Conservation (phyloP, 1,140 invertebrate species). For the Heliconius himera region DNA sequence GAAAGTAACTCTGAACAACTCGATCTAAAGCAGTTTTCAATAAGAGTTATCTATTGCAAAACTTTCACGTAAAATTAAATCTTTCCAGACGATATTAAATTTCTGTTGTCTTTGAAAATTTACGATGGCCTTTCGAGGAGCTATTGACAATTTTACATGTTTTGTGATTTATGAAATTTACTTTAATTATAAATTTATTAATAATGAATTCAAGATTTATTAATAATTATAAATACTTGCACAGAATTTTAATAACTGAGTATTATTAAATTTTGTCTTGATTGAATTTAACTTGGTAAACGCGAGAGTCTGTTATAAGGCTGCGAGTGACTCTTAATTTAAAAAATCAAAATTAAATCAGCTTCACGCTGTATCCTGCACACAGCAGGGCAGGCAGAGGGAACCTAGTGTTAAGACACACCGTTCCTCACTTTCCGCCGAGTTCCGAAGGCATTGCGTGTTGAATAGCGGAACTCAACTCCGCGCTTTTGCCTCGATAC, state of each 20-base stretch:
- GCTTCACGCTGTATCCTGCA: no score
- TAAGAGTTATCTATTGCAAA: slow-evolving; percentile 59
- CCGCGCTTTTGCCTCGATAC: no score
- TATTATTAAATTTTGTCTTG: not conserved
- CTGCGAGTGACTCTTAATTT: no score
- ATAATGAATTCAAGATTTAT: not conserved
- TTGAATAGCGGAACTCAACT: no score
- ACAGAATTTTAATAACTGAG: not conserved
- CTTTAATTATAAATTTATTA: not conserved
- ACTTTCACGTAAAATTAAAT: slow-evolving; percentile 67
- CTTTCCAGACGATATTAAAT: slow-evolving; percentile 69
- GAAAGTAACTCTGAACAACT: slow-evolving; percentile 23
- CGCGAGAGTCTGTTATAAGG: no score
- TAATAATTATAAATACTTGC: not conserved
- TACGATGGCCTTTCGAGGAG: slow-evolving; percentile 47
- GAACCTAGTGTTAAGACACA: no score
- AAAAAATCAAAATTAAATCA: no score
- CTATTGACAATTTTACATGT: slow-evolving; percentile 50
- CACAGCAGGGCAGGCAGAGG: no score
- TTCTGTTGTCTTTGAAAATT: slow-evolving; percentile 65
- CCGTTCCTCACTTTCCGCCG: no score
- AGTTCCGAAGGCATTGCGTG: no score
- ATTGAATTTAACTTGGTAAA: not conserved
- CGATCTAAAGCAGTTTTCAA: slow-evolving; percentile 28
- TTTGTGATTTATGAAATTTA: slow-evolving; percentile 40